A percentile compares a stretch with the other conserved stretches of the same genome.
These are phyloP conservation scores for Eclectus roratus DNA, from an alignment of 2,113 vertebrate genomes.

Conservation along the genomic window DNA sequence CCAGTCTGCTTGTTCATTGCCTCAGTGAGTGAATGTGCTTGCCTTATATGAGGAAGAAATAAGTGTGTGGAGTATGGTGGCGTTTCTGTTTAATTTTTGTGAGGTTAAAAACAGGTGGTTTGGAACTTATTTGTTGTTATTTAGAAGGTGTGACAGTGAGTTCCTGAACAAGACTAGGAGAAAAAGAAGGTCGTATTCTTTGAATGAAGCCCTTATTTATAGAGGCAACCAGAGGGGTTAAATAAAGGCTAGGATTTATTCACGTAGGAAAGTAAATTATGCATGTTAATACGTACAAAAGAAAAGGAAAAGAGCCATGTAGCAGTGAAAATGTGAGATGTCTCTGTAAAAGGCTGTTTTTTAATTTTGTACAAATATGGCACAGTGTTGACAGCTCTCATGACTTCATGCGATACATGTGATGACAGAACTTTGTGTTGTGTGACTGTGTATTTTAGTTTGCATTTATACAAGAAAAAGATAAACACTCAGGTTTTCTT, in stretches of 20 bases:
- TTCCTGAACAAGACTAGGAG: neutral
- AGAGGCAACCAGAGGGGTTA: neutral
- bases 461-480: neutral
- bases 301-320: neutral
- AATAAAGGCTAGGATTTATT: neutral
- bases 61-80: neutral
- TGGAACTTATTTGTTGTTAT: neutral
- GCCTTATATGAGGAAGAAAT: neutral
- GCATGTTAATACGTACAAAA: neutral
- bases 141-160: neutral
- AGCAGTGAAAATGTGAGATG: neutral
- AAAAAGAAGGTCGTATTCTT: neutral
- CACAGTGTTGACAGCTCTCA: neutral
- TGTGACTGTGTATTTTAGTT: neutral
- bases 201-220: neutral
- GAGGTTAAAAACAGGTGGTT: neutral
- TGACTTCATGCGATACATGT: neutral
- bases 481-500: neutral
- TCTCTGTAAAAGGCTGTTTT: neutral
- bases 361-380: neutral
- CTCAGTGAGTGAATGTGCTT: neutral
- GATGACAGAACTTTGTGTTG: neutral
- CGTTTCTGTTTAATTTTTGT: neutral
- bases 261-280: neutral
- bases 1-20: neutral